A percentile compares a stretch with the other conserved stretches of the same genome.
Evolutionary conservation across 1,140 invertebrate genomes (phyloP).

Genomic region (Asbolus verrucosus): DNA sequence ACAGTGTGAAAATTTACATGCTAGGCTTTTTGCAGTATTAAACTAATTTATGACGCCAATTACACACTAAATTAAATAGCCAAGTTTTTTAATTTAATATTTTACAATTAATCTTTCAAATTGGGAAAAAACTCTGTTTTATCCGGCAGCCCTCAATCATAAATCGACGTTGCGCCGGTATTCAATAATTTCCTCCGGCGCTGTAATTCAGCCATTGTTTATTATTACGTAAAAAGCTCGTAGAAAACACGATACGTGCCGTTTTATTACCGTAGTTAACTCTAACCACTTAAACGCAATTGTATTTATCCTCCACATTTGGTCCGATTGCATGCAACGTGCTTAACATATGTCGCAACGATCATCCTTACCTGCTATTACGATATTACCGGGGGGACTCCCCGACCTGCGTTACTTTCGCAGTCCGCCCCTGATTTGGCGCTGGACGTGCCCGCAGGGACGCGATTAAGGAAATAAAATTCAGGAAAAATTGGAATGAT

Average conservation of each 20-base stretch:
- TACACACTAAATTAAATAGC: constrained; percentile 12
- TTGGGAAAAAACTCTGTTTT: constrained; percentile 16
- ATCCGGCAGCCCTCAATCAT: constrained; percentile 5
- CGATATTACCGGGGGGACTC: constrained; percentile 49
- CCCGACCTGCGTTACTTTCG: constrained; percentile 39
- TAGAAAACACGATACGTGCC: constrained; percentile 17
- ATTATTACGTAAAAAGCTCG: constrained; percentile 7
- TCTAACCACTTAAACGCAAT: constrained; percentile 44
- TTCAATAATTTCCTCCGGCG: constrained; percentile 12
- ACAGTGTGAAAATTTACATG: constrained; percentile 46
- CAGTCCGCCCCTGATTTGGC: background rate
- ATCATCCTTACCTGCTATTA: constrained; percentile 48
- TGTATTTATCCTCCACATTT: constrained; percentile 35
- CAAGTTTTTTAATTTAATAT: constrained; percentile 10
- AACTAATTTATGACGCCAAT: constrained; percentile 33
- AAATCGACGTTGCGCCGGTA: background rate
- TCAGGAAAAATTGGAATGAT: too few species aligned
- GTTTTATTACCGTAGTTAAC: constrained; percentile 18
- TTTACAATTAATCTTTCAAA: constrained; percentile 15
- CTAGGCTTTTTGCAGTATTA: constrained; percentile 17
- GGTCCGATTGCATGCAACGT: constrained; percentile 46
- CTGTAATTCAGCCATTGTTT: constrained; percentile 25
- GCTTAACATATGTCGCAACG: constrained; percentile 49
- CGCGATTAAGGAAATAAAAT: too few species aligned
- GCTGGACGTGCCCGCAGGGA: background rate